These are phyloP conservation scores for Ceratina japonica DNA, from an alignment of 1,140 invertebrate species.

Conservation along the genomic window DNA sequence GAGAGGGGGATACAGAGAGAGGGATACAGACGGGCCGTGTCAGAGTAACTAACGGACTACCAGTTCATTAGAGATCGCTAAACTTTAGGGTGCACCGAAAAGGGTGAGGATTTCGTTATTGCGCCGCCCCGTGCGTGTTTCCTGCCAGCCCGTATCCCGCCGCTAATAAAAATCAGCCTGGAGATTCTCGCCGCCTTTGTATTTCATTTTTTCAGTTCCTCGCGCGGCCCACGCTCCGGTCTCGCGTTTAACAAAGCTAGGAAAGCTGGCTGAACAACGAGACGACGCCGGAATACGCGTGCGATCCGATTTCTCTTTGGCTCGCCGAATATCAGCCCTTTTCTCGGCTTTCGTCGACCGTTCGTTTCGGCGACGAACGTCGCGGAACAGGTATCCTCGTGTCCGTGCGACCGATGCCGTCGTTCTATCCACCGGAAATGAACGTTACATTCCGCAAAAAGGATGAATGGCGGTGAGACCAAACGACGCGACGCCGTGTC, in stretches of 20 bases:
- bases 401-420: background rate
- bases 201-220: background rate
- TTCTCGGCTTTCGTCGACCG: no score
- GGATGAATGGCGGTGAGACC: constrained; percentile 55
- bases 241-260: no score
- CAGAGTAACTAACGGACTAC: constrained; percentile 65
- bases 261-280: no score
- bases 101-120: constrained; percentile 66
- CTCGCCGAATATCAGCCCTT: no score
- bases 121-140: constrained; percentile 20
- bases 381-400: background rate
- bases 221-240: no score
- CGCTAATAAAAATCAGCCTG: constrained; percentile 36
- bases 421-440: constrained; percentile 33
- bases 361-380: no score
- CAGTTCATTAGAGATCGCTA: constrained; percentile 70
- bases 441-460: constrained; percentile 16
- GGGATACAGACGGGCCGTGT: constrained; percentile 26
- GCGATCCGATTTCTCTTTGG: no score
- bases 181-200: background rate
- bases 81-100: constrained; percentile 63
- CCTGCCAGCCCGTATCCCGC: constrained; percentile 34
- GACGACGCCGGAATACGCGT: no score
- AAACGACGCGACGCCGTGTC: constrained; percentile 41
- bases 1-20: constrained; percentile 21